Percentiles rank a stretch among this genome's conserved stretches.
These are phyloP conservation scores for Chrysochloris asiatica DNA, from an alignment of 2,113 vertebrate genomes.

Conservation along the genomic window DNA sequence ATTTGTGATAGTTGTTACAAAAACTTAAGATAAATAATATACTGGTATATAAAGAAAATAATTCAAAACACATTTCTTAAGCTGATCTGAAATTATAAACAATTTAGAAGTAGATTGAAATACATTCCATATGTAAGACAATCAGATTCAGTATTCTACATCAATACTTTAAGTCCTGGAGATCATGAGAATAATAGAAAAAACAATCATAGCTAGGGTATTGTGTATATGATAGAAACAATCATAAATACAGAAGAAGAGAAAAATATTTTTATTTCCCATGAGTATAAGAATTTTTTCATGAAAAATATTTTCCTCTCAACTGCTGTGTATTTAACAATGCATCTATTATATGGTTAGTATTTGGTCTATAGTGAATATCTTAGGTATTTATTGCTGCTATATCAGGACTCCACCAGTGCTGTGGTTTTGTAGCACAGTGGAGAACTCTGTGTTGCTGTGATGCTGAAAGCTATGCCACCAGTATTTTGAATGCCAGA, in stretches of 20 bases:
- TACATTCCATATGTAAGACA: slow-evolving; percentile 1
- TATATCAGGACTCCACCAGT: too few species aligned
- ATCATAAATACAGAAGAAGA: not conserved
- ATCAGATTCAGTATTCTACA: not conserved
- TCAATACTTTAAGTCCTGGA: slow-evolving; percentile 18
- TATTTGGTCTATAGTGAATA: not conserved
- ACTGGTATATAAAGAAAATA: not conserved
- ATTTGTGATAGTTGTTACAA: not conserved
- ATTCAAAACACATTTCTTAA: slow-evolving; percentile 20
- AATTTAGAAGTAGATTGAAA: not conserved
- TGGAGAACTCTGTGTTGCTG: too few species aligned
- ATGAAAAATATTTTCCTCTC: not conserved
- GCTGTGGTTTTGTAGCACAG: too few species aligned
- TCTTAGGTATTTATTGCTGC: not conserved
- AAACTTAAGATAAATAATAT: not conserved
- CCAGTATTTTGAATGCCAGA: too few species aligned
- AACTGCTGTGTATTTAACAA: not conserved
- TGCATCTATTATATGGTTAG: not conserved
- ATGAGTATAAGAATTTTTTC: not conserved
- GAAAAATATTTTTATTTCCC: not conserved
- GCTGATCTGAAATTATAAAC: not conserved
- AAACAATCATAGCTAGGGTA: not conserved
- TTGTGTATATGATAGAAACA: not conserved
- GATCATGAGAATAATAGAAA: not conserved
- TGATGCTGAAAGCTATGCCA: too few species aligned